These are phyloP conservation scores for Pteropus rufus DNA, from an alignment of 2,797 vertebrate genomes.

Conservation along the genomic window DNA sequence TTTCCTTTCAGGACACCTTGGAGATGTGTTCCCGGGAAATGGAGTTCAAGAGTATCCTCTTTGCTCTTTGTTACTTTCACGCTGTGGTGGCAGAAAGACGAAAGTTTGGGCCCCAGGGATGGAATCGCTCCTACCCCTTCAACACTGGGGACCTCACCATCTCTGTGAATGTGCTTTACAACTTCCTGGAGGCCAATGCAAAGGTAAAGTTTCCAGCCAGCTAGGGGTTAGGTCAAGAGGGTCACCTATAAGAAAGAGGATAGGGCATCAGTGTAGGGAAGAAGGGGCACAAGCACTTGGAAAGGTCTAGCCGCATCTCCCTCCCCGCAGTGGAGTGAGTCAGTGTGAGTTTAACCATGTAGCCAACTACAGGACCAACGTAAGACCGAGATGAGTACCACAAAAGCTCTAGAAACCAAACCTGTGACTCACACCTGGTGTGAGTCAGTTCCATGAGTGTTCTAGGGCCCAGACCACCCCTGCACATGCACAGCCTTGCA, in stretches of 20 bases:
- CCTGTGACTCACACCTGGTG: neutral
- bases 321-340: neutral
- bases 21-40: conserved; percentile 93
- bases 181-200: conserved; percentile 93
- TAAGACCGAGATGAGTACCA: neutral
- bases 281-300: accelerated
- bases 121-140: conserved; percentile 95
- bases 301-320: too few species aligned
- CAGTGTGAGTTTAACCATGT: neutral
- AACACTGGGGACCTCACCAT: conserved; percentile 95
- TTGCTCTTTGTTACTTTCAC: conserved; percentile 96
- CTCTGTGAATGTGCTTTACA: conserved; percentile 93
- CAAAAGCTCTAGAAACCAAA: neutral
- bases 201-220: conserved; percentile 83
- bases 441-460: neutral
- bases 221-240: accelerated
- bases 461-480: neutral
- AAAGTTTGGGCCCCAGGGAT: conserved; percentile 96
- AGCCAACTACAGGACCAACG: neutral
- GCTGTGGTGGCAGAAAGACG: conserved; percentile 94
- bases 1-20: conserved; percentile 89
- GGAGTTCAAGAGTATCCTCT: conserved; percentile 95
- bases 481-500: accelerated
- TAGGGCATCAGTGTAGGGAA: neutral
- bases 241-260: neutral